Conservation (phyloP, 2,113 vertebrate genomes). For the Pelusios castaneus region DNA sequence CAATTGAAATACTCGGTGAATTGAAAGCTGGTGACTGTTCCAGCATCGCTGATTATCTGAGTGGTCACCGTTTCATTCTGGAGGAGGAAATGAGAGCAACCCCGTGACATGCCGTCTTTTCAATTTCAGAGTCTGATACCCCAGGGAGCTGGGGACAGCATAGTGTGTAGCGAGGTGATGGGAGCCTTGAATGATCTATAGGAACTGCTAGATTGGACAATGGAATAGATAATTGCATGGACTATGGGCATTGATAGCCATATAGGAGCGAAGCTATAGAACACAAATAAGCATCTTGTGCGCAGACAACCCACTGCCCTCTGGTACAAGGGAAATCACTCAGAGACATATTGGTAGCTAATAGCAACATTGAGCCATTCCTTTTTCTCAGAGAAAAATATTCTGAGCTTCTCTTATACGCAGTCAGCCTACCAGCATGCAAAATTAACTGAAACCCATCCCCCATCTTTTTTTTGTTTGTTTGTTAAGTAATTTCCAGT, state of each 20-base stretch:
- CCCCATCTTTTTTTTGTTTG: background rate
- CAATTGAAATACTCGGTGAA: background rate
- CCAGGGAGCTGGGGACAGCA: background rate
- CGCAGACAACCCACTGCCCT: rapidly evolving
- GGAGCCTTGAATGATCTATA: background rate
- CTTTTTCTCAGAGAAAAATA: conserved; percentile 28
- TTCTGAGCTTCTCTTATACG: background rate
- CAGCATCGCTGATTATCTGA: background rate
- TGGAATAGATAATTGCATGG: background rate
- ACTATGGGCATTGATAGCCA: background rate
- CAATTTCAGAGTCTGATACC: background rate
- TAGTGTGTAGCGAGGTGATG: background rate
- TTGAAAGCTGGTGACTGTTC: background rate
- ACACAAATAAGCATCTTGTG: background rate
- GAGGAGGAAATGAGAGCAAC: background rate
- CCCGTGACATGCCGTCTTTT: background rate
- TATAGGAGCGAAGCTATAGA: background rate
- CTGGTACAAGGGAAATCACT: background rate
- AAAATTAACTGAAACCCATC: background rate
- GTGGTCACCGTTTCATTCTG: background rate
- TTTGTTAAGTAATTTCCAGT: background rate
- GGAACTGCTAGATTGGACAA: background rate
- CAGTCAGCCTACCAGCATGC: background rate
- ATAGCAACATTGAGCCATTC: conserved; percentile 3
- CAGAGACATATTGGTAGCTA: background rate